These are phyloP conservation scores for Dallia pectoralis DNA, from an alignment of 2,797 vertebrate genomes.

Conservation along the genomic window DNA sequence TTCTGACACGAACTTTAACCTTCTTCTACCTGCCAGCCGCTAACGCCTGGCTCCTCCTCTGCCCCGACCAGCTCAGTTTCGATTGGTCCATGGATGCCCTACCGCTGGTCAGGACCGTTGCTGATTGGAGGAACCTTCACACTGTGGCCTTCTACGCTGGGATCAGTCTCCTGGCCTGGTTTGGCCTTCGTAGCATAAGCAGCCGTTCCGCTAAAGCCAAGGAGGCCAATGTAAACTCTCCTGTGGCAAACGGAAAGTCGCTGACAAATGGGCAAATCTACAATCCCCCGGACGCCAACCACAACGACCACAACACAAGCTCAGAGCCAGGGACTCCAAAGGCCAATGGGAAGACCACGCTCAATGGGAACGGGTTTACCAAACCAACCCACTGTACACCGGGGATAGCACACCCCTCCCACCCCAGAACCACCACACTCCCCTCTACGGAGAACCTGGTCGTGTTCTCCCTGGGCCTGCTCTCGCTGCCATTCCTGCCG, in stretches of 20 bases:
- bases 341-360: slow-evolving; percentile 16
- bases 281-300: slow-evolving; percentile 61
- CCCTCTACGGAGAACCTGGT: slow-evolving; percentile 90
- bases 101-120: slow-evolving; percentile 86
- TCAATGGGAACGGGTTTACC: slow-evolving; percentile 55
- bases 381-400: slow-evolving; percentile 38
- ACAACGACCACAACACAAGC: slow-evolving; percentile 63
- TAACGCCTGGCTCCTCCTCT: slow-evolving; percentile 93
- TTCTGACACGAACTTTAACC: slow-evolving; percentile 85
- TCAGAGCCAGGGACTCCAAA: slow-evolving; percentile 63
- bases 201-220: slow-evolving; percentile 61
- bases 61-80: slow-evolving; percentile 94
- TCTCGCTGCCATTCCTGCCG: slow-evolving; percentile 92
- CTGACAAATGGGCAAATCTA: slow-evolving; percentile 77
- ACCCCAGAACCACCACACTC: slow-evolving; percentile 67
- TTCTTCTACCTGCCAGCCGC: slow-evolving; percentile 93
- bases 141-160: slow-evolving; percentile 87
- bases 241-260: slow-evolving; percentile 62
- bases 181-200: slow-evolving; percentile 71
- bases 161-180: slow-evolving; percentile 80
- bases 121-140: slow-evolving; percentile 94
- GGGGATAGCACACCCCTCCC: slow-evolving; percentile 39
- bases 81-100: slow-evolving; percentile 99
- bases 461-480: slow-evolving; percentile 85
- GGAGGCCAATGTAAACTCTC: slow-evolving; percentile 81